Base-by-base conservation (phyloP, 2,797 vertebrate genomes). In the Tragopan temminckii region DNA sequence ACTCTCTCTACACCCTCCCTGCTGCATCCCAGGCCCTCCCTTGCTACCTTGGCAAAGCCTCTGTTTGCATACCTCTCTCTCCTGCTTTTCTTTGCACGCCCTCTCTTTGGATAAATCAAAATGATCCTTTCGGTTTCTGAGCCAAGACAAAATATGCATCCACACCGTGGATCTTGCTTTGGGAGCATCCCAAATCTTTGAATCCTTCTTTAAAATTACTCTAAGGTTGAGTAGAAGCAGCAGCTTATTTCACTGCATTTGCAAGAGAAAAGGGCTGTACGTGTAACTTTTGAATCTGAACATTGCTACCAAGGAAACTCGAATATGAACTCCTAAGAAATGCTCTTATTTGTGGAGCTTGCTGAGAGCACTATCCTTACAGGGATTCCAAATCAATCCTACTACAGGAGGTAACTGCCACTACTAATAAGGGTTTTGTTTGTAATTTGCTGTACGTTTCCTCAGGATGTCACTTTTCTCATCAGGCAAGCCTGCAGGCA, bases 381-480 rank as follows among this genome's bases (percentile, higher is more conserved):
- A 96, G 91, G 90, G 88, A 94, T 90, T 94, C 79, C 79, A 96
- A 92, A 96, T 96, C 96, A 95, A 95, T 95, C 92, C 93, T 95
- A 48, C 94, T 92, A 79, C 93, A 84, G 94, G 95, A 95, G 94
- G 91, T 91, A 97, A 93, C 95, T 97, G 96, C 97, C 96, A 95
- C 86, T 93, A 68, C 90, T 96, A 97, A 96, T 97, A 95, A 94
- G 93, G 91, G 77, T 96, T 96, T 94, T 86, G 88, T 94, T 94
- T 95, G 93, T 95, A 97, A 97, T 97, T 96, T 97, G 95, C 89
- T 87, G 70, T 96, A 50, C 2, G 7, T 93, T 97, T 96, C 94
- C 93, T 97, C 93, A 93, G 93, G 95, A 96, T 95, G 95, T 94
- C 95, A 94, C 91, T 97, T 96, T 94, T 83, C 91, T 96, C 94